Evolutionary conservation across 2,797 vertebrate genomes (phyloP).

Genomic region (Melanotaenia parkinsoni): DNA sequence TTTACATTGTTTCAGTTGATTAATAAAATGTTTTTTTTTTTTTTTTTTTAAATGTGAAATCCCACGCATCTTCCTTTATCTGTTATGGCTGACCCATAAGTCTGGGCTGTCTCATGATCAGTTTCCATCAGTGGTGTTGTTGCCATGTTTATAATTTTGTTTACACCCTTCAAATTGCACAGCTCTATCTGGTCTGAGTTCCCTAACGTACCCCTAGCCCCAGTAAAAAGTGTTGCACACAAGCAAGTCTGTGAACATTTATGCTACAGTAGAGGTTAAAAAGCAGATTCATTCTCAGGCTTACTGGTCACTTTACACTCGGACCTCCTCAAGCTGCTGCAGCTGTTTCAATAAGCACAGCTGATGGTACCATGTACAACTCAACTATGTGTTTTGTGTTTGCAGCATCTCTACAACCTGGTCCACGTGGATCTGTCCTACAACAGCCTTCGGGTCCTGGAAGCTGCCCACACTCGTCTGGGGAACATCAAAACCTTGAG

Average conservation of each 20-base stretch:
- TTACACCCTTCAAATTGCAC: no score
- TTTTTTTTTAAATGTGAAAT: no score
- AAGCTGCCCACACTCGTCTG: slow-evolving; percentile 92
- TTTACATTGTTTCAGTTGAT: no score
- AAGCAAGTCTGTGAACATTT: background rate
- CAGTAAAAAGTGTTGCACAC: background rate
- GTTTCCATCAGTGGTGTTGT: background rate
- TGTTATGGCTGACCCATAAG: background rate
- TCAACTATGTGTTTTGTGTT: slow-evolving; percentile 9
- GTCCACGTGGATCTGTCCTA: slow-evolving; percentile 96
- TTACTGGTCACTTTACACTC: no score
- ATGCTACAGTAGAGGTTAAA: background rate
- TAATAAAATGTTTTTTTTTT: background rate
- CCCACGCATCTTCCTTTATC: no score
- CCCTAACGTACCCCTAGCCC: no score
- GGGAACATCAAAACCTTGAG: slow-evolving; percentile 97
- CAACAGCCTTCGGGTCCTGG: slow-evolving; percentile 88
- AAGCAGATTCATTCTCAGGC: background rate
- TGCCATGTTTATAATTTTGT: no score
- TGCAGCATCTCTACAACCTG: slow-evolving; percentile 95
- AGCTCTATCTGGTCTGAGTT: no score
- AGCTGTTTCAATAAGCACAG: background rate
- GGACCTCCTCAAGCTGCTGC: no score
- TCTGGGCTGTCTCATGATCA: background rate
- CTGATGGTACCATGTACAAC: background rate